Evolutionary conservation across 2,888 invertebrate species (phyloP), one percentile per base, ranked within the genome.

Genomic region (Erpobdella octoculata): DNA sequence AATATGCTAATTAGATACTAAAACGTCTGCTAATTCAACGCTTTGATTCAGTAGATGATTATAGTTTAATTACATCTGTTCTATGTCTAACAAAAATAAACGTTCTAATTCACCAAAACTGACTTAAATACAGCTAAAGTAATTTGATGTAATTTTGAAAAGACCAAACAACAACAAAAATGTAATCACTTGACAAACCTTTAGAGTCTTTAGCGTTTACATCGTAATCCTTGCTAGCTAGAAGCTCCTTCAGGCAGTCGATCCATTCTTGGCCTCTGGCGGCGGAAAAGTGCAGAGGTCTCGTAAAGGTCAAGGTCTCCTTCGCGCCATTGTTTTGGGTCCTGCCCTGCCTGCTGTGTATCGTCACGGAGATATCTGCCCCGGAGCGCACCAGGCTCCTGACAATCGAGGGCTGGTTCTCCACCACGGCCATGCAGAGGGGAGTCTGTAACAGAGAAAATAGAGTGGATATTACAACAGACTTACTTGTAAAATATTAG

Each of bases 211-310:
- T 37, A 18, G 31, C 21, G 28, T 71, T 36, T 15, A 67, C 58
- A 25, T 67, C 53, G 28, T 37, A 36, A 3, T n/a, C 33, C 2
- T 9, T n/a, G 25, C 67, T 9, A n/a, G 38, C 37, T 12, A 71
- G 67, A 12, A 71, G 67, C 58, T 71, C 59, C 38, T 37, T 67
- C n/a, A 71, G 59, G 15, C 67, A 67, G 25, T 37, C 48, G 18
- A 67, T 28, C 71, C 71, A 71, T 36, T 35, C 21, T 25, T 71
- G 36, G 4, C 71, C 71, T 53, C 38, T 35, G 2, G 59, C 28
- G 6, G 71, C 65, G 2, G 71, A 66, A 28, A 71, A 53, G n/a
- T 71, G 71, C 9, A 71, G 58, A 9, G 71, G 71, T 37, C 37
- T 53, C 8, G 37, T 36, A 37, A 67, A 71, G 25, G 64, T 31